A percentile compares a stretch with the other conserved stretches of the same genome.
Conservation (phyloP, 2,888 invertebrate species). For the Rosalia funebris region DNA sequence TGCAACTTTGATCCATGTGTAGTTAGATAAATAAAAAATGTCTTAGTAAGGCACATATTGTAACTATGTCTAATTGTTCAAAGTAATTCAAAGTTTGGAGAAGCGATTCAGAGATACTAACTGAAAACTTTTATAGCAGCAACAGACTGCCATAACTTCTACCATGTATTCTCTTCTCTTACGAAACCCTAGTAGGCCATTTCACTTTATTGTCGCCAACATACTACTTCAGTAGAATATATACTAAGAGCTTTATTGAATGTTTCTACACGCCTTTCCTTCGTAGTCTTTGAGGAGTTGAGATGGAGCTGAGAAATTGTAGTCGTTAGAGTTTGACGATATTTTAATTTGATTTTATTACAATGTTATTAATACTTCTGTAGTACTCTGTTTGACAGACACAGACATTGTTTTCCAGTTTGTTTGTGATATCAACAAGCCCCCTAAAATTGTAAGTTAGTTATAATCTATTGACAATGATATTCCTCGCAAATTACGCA, state of each 20-base stretch:
- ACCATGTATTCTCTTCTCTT: conserved; percentile 28
- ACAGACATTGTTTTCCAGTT: too few species aligned
- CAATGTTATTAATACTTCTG: too few species aligned
- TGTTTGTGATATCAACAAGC: too few species aligned
- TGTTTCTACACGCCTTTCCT: too few species aligned
- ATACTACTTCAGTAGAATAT: neutral
- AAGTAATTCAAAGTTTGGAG: conserved; percentile 28
- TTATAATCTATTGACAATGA: too few species aligned
- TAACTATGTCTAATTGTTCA: conserved; percentile 29
- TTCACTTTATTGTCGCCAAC: conserved; percentile 32
- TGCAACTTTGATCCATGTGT: conserved; percentile 9
- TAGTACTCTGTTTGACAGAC: too few species aligned
- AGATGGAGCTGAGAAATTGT: too few species aligned
- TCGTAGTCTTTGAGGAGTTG: too few species aligned
- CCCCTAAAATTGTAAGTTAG: too few species aligned
- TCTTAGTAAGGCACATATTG: conserved; percentile 15
- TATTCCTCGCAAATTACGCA: too few species aligned
- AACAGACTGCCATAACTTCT: conserved; percentile 21
- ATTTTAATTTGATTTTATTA: too few species aligned
- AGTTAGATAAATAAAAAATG: conserved; percentile 5
- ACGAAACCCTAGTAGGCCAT: conserved; percentile 24
- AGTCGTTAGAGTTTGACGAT: too few species aligned
- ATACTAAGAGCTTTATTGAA: neutral
- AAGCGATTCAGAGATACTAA: neutral
- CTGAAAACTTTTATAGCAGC: conserved; percentile 13